Percentiles rank a stretch among this genome's conserved stretches.
Conservation (phyloP, 2,797 vertebrate genomes). For the Myotis myotis region DNA sequence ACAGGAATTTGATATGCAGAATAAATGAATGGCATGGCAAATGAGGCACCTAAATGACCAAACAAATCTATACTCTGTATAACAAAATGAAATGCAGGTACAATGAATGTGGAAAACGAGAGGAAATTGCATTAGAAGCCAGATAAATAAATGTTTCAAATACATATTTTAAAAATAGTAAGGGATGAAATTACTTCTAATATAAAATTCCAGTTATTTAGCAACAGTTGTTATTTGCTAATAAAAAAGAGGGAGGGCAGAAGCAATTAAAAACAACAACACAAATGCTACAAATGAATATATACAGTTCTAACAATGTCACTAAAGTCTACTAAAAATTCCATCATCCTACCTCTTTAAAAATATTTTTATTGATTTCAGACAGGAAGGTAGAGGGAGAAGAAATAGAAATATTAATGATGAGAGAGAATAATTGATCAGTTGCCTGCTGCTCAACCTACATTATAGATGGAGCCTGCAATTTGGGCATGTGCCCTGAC, state of each 20-base stretch:
- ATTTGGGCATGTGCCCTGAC: too few species aligned
- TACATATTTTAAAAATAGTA: neutral
- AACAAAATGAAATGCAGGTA: conserved; percentile 38
- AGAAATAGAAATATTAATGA: too few species aligned
- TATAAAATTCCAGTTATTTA: conserved; percentile 51
- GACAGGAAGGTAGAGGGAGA: too few species aligned
- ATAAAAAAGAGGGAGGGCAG: neutral
- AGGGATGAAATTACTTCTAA: conserved; percentile 15
- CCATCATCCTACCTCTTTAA: neutral
- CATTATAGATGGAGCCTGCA: too few species aligned
- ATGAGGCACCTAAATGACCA: neutral
- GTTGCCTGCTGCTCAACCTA: too few species aligned
- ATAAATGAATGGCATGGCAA: neutral
- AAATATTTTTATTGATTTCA: too few species aligned
- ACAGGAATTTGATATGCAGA: neutral
- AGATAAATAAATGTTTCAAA: conserved; percentile 57
- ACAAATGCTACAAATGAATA: neutral
- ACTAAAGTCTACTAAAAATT: neutral
- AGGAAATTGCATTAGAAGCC: neutral
- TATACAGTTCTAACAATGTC: neutral
- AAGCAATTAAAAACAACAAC: neutral
- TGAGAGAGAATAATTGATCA: too few species aligned
- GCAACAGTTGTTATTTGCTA: neutral
- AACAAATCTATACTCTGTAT: conserved; percentile 29
- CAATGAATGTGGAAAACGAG: conserved; percentile 25